A percentile compares a stretch with the other conserved stretches of the same genome.
phyloP scores from a whole-genome alignment of 2,888 invertebrate species.

The Torymus texanus region DNA sequence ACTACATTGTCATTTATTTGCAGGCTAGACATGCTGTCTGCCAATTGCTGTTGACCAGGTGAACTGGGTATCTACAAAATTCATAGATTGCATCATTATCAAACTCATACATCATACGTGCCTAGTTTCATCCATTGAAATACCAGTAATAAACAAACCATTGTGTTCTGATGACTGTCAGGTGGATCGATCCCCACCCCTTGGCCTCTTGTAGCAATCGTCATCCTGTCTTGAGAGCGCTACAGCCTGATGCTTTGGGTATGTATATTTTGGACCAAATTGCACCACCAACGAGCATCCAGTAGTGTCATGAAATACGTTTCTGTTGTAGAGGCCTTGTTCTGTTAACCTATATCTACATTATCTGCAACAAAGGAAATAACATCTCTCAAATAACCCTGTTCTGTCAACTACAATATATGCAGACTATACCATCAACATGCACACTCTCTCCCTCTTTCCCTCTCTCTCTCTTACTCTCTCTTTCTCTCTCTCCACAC shows the following conservation, averaged over 20 bases:
- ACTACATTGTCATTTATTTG: slow-evolving; percentile 71
- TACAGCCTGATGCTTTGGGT: slow-evolving; percentile 65
- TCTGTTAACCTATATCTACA: slow-evolving; percentile 72
- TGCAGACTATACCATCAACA: too few species aligned
- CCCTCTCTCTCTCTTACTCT: too few species aligned
- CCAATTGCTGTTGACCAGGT: slow-evolving; percentile 71
- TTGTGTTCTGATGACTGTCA: slow-evolving; percentile 74
- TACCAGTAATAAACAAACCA: slow-evolving; percentile 62
- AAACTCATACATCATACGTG: background rate
- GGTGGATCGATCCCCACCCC: slow-evolving; percentile 79
- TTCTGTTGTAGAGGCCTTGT: slow-evolving; percentile 70
- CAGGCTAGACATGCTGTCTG: slow-evolving; percentile 71
- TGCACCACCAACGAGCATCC: slow-evolving; percentile 71
- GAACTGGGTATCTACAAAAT: slow-evolving; percentile 70
- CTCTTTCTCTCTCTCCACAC: too few species aligned
- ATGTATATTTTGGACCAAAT: slow-evolving; percentile 67
- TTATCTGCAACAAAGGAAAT: slow-evolving; percentile 72
- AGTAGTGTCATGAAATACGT: slow-evolving; percentile 73
- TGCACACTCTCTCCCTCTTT: too few species aligned
- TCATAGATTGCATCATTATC: slow-evolving; percentile 10
- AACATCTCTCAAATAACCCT: background rate
- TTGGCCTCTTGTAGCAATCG: slow-evolving; percentile 81
- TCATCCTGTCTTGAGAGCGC: slow-evolving; percentile 76
- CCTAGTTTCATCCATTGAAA: background rate
- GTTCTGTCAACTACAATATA: too few species aligned